Base-by-base conservation (phyloP, 2,888 invertebrate species). In the Agonopterix heracliana region DNA sequence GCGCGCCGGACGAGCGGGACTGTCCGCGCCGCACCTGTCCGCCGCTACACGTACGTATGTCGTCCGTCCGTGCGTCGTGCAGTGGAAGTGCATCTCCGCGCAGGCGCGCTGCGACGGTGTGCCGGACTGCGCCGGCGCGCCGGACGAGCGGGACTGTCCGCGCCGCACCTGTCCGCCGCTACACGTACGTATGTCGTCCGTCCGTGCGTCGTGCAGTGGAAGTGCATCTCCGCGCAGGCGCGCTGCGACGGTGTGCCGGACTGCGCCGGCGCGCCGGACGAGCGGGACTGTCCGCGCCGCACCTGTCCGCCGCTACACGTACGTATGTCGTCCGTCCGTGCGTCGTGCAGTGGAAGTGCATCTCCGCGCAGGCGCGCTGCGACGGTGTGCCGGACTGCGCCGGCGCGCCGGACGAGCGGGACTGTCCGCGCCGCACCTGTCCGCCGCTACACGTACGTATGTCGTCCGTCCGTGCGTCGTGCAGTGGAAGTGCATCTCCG, bases 101-200 rank as follows among this genome's bases (percentile, higher is more conserved):
- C 82, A 80, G 49, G 89, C 89, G 64, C 91, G 92, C 57, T 96
- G 96, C 81, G 94, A 96, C 85, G 92, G 92, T 2, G 78, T 81
- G 7, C 60, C 66, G n/a, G 94, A 95, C 78, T 95, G 95, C 77
- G 90, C 90, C 1, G 82, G 86, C 57, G 93, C 91, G 0, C 93
- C 93, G 66, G 96, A 96, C 78, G 96, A 96, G 81, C 63, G 64
- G 1, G 90, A 92, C 60, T 96, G 96, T 67, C 91, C 92, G 46
- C 91, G 92, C 13, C 85, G 90, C 43, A 90, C 91, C 34, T 95
- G 95, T 73, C 91, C 92, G 35, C 89, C 91, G 38, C 91, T 90
- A 63, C 91, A 92, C 68, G n/a, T n/a, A n/a, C n/a, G n/a, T n/a
- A n/a, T n/a, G n/a, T n/a, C n/a, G n/a, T n/a, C n/a, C n/a, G n/a